phyloP scores from a whole-genome alignment of 2,888 invertebrate species.

The Amiota minor region DNA sequence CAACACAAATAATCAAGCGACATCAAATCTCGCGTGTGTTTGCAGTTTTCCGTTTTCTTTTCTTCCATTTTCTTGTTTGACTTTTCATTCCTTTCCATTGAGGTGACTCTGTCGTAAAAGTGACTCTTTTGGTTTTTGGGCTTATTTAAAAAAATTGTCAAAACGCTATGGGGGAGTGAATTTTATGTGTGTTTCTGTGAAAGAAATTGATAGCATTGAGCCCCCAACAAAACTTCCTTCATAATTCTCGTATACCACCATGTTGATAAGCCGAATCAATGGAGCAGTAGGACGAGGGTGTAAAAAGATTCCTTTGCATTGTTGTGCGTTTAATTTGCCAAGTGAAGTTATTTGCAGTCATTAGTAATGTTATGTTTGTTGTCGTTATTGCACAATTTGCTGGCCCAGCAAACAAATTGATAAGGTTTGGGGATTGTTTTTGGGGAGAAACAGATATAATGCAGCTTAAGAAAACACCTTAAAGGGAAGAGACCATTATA shows the following conservation, averaged over 20 bases:
- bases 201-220: constrained; percentile 17
- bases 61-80: constrained; percentile 40
- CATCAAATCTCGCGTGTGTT: constrained; percentile 62
- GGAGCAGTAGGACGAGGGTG: too few species aligned
- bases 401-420: constrained; percentile 63
- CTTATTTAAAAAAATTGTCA: constrained; percentile 25
- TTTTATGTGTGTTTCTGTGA: background rate
- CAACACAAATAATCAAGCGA: background rate
- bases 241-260: too few species aligned
- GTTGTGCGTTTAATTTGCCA: constrained; percentile 18
- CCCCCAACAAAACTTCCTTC: too few species aligned
- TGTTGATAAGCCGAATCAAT: too few species aligned
- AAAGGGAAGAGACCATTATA: constrained; percentile 7
- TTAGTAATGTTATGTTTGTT: constrained; percentile 39
- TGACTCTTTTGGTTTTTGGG: background rate
- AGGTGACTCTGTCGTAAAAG: background rate
- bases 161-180: constrained; percentile 6
- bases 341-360: constrained; percentile 45
- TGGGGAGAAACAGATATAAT: background rate
- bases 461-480: background rate
- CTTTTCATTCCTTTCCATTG: constrained; percentile 34
- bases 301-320: constrained; percentile 1
- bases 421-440: constrained; percentile 41
- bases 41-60: constrained; percentile 59
- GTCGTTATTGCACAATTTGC: constrained; percentile 59